A percentile compares a stretch with the other conserved stretches of the same genome.
These are phyloP conservation scores for Andrena bicolor DNA, from an alignment of 2,888 invertebrate species.

Conservation along the genomic window DNA sequence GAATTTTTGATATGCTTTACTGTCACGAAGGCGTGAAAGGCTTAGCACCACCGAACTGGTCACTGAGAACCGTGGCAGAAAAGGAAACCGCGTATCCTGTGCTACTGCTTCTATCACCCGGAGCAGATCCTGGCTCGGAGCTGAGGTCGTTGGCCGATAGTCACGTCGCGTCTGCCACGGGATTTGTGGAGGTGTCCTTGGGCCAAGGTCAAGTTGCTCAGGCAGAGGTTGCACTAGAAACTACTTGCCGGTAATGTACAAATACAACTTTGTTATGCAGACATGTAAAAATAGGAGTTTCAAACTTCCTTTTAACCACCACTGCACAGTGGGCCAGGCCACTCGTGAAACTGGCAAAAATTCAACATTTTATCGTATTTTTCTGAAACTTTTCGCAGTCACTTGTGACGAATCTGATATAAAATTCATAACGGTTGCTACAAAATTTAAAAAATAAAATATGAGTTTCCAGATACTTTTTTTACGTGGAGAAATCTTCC, in stretches of 20 bases:
- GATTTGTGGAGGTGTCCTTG: slow-evolving; percentile 89
- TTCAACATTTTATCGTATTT: too few species aligned
- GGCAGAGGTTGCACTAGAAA: slow-evolving; percentile 82
- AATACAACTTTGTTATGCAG: neutral
- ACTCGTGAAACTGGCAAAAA: too few species aligned
- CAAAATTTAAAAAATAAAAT: too few species aligned
- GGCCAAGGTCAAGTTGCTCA: slow-evolving; percentile 91
- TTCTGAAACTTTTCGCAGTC: too few species aligned
- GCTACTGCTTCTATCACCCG: slow-evolving; percentile 94
- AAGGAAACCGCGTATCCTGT: slow-evolving; percentile 90
- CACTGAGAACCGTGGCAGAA: slow-evolving; percentile 86
- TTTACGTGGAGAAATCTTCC: too few species aligned
- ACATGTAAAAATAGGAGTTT: too few species aligned
- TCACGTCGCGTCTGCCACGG: slow-evolving; percentile 63
- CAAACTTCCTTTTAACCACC: too few species aligned
- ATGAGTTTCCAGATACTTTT: too few species aligned
- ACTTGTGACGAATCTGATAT: too few species aligned
- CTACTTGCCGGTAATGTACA: slow-evolving; percentile 83
- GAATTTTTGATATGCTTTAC: neutral
- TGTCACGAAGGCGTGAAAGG: slow-evolving; percentile 81
- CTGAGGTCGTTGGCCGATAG: slow-evolving; percentile 89
- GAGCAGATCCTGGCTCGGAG: slow-evolving; percentile 96
- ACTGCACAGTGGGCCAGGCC: too few species aligned
- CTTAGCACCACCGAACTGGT: slow-evolving; percentile 87
- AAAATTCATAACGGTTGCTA: too few species aligned